A percentile compares a stretch with the other conserved stretches of the same genome.
Conservation (phyloP, 2,797 vertebrate genomes). For the Sylvia borin region DNA sequence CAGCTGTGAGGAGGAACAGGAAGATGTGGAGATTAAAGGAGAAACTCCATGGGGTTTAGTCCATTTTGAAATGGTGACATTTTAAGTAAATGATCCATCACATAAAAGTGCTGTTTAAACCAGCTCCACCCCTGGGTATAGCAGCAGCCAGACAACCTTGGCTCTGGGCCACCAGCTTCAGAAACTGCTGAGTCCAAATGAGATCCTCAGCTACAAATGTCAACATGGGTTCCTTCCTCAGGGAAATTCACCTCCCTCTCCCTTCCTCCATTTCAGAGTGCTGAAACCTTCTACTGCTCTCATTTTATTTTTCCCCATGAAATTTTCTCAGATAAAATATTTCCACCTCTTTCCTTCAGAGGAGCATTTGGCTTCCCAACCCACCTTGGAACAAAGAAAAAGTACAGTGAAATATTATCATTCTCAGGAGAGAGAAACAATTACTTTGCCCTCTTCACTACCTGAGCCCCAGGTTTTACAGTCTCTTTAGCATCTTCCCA, state of each 20-base stretch:
- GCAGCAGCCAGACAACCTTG: background rate
- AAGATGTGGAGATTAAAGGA: background rate
- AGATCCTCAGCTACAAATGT: background rate
- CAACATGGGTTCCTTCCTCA: background rate
- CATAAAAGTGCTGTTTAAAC: background rate
- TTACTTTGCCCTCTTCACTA: background rate
- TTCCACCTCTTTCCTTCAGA: background rate
- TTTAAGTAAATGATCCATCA: background rate
- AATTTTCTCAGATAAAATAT: background rate
- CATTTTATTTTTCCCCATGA: background rate
- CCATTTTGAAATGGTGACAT: background rate
- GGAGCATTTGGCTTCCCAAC: background rate
- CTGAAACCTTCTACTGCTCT: background rate
- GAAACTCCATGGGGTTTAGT: background rate
- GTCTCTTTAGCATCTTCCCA: background rate
- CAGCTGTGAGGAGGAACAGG: accelerated
- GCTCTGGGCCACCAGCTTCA: background rate
- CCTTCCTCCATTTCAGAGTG: background rate
- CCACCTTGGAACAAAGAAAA: slow-evolving; percentile 2
- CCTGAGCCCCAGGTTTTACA: background rate
- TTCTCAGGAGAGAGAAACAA: slow-evolving; percentile 14
- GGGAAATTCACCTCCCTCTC: background rate
- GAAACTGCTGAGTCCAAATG: background rate
- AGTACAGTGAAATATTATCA: background rate
- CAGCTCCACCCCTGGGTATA: background rate